Percentiles rank a stretch among this genome's conserved stretches.
These are phyloP conservation scores for Coccyzus lansbergi DNA, from an alignment of 2,797 vertebrate genomes.

Conservation along the genomic window DNA sequence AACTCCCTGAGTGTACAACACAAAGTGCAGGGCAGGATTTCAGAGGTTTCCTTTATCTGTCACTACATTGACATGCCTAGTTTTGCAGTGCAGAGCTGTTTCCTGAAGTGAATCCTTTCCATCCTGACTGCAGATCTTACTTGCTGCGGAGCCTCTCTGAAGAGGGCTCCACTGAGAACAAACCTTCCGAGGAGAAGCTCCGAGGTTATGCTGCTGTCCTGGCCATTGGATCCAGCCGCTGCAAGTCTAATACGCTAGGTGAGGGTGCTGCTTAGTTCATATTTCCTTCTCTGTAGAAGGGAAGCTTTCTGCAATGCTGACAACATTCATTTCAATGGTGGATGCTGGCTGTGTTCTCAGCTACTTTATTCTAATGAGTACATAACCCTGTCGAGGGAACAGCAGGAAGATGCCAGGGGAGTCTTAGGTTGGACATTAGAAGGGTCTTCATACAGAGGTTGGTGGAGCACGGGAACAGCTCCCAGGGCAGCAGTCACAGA, in stretches of 20 bases:
- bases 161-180: slow-evolving; percentile 85
- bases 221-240: slow-evolving; percentile 91
- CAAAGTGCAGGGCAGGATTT: background rate
- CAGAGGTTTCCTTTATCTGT: background rate
- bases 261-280: background rate
- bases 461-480: too few species aligned
- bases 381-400: background rate
- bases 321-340: background rate
- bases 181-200: slow-evolving; percentile 87
- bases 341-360: background rate
- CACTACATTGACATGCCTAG: background rate
- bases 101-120: background rate
- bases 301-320: background rate
- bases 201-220: slow-evolving; percentile 93
- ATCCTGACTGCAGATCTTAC: slow-evolving; percentile 84
- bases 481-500: too few species aligned
- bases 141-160: slow-evolving; percentile 92
- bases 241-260: slow-evolving; percentile 96
- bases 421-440: too few species aligned
- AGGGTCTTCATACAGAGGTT: too few species aligned
- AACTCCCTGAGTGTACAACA: background rate
- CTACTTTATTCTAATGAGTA: fast-evolving
- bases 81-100: background rate
- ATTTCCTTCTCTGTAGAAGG: background rate
- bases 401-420: too few species aligned